Conservation (phyloP, 2,113 vertebrate species). For the Crotalus horridus region DNA sequence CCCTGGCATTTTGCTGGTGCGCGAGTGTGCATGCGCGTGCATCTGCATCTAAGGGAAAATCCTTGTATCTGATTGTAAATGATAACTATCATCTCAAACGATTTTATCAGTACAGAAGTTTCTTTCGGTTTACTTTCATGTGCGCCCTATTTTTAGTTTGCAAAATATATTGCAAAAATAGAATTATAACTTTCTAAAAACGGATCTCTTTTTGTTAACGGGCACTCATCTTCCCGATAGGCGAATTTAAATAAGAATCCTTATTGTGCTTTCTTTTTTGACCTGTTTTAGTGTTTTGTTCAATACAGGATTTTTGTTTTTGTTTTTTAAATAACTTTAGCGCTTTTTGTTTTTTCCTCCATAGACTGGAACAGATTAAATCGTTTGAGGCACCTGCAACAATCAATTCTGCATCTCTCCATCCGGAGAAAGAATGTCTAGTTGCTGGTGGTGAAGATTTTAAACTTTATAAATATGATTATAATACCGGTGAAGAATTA, state of each 20-base stretch:
- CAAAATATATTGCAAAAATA: not conserved
- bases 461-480: slow-evolving; percentile 99
- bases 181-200: not conserved
- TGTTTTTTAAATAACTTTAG: not conserved
- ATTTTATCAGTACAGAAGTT: not conserved
- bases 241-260: not conserved
- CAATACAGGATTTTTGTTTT: not conserved
- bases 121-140: not conserved
- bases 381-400: slow-evolving; percentile 91
- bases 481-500: slow-evolving; percentile 92
- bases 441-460: slow-evolving; percentile 98
- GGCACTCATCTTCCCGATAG: not conserved
- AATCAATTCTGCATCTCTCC: slow-evolving; percentile 95
- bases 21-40: too few relatives aligned
- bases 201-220: not conserved
- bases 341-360: not conserved
- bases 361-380: slow-evolving; percentile 92
- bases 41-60: not conserved
- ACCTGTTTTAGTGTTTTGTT: not conserved
- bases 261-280: not conserved
- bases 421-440: slow-evolving; percentile 95
- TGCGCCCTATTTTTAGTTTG: not conserved
- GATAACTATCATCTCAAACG: not conserved
- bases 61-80: not conserved
- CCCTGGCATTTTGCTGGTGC: not conserved